Percentiles rank a stretch among this genome's conserved stretches.
Evolutionary conservation across 2,888 invertebrate genomes (phyloP).

Genomic region (Seira ritae): DNA sequence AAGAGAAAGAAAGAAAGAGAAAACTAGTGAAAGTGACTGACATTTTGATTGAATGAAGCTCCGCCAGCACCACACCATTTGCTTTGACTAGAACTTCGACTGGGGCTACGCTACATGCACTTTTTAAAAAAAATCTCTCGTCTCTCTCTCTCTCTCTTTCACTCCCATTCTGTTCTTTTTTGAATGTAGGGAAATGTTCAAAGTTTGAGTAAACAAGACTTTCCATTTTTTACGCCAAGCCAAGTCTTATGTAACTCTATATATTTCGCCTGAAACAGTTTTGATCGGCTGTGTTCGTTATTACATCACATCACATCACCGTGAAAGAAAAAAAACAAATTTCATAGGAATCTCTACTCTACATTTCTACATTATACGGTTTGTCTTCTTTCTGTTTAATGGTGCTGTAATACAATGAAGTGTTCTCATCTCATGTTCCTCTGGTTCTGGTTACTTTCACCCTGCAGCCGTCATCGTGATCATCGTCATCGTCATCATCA

Average conservation of each 20-base stretch:
- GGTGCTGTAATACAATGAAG: too few species aligned
- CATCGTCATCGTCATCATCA: neutral
- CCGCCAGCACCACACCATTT: neutral
- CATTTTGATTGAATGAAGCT: slow-evolving; percentile 40
- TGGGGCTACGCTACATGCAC: neutral
- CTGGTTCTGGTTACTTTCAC: neutral
- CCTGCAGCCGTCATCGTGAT: neutral
- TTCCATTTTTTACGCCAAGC: neutral
- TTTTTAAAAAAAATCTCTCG: neutral
- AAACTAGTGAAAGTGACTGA: slow-evolving; percentile 38
- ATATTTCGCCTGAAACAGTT: neutral
- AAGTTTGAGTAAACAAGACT: neutral
- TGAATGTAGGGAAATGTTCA: neutral
- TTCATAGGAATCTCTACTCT: too few species aligned
- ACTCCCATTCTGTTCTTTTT: neutral
- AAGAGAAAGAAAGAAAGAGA: neutral
- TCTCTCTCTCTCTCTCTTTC: neutral
- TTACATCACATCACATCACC: too few species aligned
- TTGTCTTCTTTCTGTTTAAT: too few species aligned
- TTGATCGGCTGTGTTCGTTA: neutral
- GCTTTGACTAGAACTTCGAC: too few species aligned
- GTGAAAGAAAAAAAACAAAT: too few species aligned
- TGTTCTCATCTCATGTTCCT: neutral
- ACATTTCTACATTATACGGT: neutral
- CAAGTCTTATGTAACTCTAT: neutral